phyloP scores from a whole-genome alignment of 2,113 vertebrate species.

The Poeciliopsis occidentalis region DNA sequence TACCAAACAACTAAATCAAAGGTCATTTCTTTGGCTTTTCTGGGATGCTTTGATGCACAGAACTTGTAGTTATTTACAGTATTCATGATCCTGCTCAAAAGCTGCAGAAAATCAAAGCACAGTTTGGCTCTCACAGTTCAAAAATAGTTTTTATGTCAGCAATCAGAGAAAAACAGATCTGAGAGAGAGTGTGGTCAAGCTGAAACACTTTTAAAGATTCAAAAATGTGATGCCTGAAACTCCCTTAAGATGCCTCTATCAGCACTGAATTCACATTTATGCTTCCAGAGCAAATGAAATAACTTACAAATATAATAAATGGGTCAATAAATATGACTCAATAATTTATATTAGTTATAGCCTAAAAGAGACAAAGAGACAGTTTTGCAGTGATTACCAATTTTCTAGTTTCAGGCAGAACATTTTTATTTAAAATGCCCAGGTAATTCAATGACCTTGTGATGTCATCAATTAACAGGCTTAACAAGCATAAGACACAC shows the following conservation, averaged over 20 bases:
- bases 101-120: constrained; percentile 13
- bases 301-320: neutral
- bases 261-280: neutral
- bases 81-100: constrained; percentile 13
- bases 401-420: no score
- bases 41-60: neutral
- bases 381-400: neutral
- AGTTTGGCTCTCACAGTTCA: constrained; percentile 15
- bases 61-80: constrained; percentile 10
- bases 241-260: neutral
- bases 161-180: constrained; percentile 19
- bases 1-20: neutral
- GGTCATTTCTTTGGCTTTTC: neutral
- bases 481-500: no score
- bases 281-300: neutral
- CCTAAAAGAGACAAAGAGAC: neutral
- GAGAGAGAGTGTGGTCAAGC: constrained; percentile 12
- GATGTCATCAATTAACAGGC: no score
- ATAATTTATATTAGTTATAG: constrained; percentile 4
- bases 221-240: neutral
- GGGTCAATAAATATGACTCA: neutral
- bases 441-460: no score
- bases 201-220: constrained; percentile 4
- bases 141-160: constrained; percentile 17
- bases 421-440: no score